Conservation (phyloP, 2,888 invertebrate genomes). For the Arrhopalites spinosus region DNA sequence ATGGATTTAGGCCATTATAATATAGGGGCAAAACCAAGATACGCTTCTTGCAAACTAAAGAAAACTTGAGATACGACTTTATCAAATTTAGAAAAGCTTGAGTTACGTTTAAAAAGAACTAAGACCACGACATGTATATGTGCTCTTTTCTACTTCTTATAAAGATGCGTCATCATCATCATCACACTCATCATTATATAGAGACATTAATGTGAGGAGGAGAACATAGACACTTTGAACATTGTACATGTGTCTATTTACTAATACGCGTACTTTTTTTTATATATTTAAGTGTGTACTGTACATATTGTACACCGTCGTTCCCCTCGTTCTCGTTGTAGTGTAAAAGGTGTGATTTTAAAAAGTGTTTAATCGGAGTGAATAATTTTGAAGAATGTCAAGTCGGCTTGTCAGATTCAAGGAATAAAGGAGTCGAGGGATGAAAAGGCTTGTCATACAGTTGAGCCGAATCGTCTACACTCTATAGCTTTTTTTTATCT, state of each 20-base stretch:
- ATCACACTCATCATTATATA: slow-evolving; percentile 12
- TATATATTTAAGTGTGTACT: neutral
- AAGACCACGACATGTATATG: no score
- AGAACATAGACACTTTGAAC: neutral
- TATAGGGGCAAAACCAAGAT: no score
- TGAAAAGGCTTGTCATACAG: slow-evolving; percentile 53
- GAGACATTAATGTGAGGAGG: neutral
- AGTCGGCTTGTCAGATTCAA: slow-evolving; percentile 49
- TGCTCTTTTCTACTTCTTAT: no score
- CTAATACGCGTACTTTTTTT: no score
- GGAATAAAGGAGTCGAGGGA: slow-evolving; percentile 48
- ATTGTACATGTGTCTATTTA: no score
- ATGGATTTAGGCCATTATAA: no score
- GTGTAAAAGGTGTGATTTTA: slow-evolving; percentile 42
- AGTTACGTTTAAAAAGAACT: no score
- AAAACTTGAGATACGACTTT: no score
- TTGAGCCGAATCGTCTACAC: slow-evolving; percentile 44
- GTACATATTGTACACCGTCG: no score
- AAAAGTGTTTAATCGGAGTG: slow-evolving; percentile 48
- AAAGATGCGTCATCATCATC: slow-evolving; percentile 14
- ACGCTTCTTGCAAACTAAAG: no score
- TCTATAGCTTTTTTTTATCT: neutral
- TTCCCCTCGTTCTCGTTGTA: neutral
- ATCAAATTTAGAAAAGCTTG: no score
- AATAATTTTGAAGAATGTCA: slow-evolving; percentile 46